Evolutionary conservation across 2,113 vertebrate genomes (phyloP), one percentile per base, ranked within the genome.

Genomic region (Fulica atra): DNA sequence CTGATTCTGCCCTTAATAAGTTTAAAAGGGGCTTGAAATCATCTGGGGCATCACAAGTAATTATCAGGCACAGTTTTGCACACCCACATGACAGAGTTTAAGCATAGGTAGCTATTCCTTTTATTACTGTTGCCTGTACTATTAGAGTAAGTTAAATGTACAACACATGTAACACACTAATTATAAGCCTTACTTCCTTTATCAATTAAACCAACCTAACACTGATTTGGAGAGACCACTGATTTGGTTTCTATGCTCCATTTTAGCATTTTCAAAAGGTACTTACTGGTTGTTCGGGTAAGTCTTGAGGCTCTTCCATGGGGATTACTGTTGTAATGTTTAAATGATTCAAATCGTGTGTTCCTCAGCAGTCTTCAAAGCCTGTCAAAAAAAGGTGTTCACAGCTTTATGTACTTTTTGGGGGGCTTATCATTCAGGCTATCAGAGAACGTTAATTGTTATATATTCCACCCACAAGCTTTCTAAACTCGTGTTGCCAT

Each of bases 271-370:
- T 91, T 90, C 89, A 2, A 93, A 76, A 86, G 77, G 70, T 95
- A 98, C 98, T 98, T 96, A 98, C 98, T 70, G 98, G 98, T 85
- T 98, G 98, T 91, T 98, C 98, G 16, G 98, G 85, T 85, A 98
- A 95, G 86, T 98, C 98, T 93, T 98, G 98, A 63, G 97, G 95
- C 91, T 98, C 98, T 97, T 98, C 98, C 98, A 98, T 98, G 95
- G 94, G 97, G 97, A 90, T 83, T 71, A 89, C 16, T 96, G 16
- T 94, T 92, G 76, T 74, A 91, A 95, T 56, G 83, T 83, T 85
- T 84, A 61, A 66, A 59, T 44, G 66, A 85, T 81, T 90, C 71
- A 81, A 95, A 93, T 33, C 2, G 70, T 80, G 69, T 88, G 86
- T 85, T 96, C 87, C 92, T 96, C 95, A 7, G 95, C 95, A 96